Evolutionary conservation across 2,113 vertebrate genomes (phyloP).

Genomic region (Pholis gunnellus): DNA sequence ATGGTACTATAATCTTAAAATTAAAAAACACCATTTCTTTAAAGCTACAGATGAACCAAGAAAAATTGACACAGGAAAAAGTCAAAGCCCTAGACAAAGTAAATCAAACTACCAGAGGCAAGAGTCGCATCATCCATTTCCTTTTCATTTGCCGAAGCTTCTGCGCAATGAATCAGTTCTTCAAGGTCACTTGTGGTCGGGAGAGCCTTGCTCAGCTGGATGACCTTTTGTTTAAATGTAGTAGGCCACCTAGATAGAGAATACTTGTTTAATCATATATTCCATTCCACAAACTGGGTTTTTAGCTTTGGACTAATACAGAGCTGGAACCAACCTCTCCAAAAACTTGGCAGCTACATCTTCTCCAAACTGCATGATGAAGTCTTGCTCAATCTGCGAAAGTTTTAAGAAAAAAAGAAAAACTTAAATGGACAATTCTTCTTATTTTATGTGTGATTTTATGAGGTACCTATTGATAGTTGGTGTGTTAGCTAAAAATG

Average conservation of each 20-base stretch:
- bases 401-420: background rate
- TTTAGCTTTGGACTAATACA: background rate
- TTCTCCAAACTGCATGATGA: slow-evolving; percentile 25
- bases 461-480: no score
- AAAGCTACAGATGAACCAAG: background rate
- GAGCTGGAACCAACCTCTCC: background rate
- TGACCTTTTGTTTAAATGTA: slow-evolving; percentile 23
- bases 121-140: background rate
- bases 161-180: slow-evolving; percentile 10
- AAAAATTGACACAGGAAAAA: background rate
- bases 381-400: slow-evolving; percentile 22
- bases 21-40: background rate
- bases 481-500: no score
- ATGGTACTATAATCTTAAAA: background rate
- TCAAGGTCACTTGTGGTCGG: slow-evolving; percentile 2
- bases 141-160: background rate
- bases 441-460: no score
- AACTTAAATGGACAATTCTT: no score
- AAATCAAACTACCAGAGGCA: background rate
- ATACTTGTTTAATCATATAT: background rate
- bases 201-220: slow-evolving; percentile 13
- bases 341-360: slow-evolving; percentile 9
- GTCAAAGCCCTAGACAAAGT: background rate
- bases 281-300: background rate
- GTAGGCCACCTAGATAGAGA: slow-evolving; percentile 15